Evolutionary conservation across 1,140 invertebrate genomes (phyloP).

Genomic region (Diuraphis noxia): DNA sequence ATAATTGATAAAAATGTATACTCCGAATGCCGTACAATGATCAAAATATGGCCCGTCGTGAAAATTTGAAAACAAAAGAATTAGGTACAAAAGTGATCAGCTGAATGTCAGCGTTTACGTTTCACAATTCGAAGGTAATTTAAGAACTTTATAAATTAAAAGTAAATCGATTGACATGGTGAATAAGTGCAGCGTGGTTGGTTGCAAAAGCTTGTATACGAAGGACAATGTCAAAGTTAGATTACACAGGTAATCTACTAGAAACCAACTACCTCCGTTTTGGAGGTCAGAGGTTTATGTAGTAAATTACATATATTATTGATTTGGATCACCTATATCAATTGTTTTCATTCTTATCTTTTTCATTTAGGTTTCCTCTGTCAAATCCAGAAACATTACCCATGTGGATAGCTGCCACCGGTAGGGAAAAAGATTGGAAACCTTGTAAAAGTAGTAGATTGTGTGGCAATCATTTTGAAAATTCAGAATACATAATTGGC

Average conservation of each 20-base stretch:
- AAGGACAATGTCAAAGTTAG: background rate
- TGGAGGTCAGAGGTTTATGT: background rate
- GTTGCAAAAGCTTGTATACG: conserved; percentile 28
- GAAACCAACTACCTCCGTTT: background rate
- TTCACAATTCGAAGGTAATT: background rate
- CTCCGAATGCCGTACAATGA: background rate
- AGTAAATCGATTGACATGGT: background rate
- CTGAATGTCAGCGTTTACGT: background rate
- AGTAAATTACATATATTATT: background rate
- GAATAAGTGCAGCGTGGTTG: conserved; percentile 33
- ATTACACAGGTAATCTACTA: conserved; percentile 39
- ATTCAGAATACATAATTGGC: conserved; percentile 42
- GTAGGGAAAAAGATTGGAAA: conserved; percentile 29
- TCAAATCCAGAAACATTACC: conserved; percentile 29
- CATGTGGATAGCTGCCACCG: background rate
- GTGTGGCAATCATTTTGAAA: conserved; percentile 41
- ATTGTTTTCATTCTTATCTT: background rate
- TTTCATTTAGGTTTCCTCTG: conserved; percentile 26
- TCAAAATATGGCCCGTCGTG: background rate
- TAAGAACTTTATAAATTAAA: background rate
- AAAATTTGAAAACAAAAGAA: background rate
- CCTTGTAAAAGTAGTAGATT: conserved; percentile 44
- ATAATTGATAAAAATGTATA: no score
- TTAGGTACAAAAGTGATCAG: background rate
- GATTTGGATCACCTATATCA: background rate